Evolutionary conservation across 1,140 invertebrate genomes (phyloP).

Genomic region (Colletes latitarsis): DNA sequence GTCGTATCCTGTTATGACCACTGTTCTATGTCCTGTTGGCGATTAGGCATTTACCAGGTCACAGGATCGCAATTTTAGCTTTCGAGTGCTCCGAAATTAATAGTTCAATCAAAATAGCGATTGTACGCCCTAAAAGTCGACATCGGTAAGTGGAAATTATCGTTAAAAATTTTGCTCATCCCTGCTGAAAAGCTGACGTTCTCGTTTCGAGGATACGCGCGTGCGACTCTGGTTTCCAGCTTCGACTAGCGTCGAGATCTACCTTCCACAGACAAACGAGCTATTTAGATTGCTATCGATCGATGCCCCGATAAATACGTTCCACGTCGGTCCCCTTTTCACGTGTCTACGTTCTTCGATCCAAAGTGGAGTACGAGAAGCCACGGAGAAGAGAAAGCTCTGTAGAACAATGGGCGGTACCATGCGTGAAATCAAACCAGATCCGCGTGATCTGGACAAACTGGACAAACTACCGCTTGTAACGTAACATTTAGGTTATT

Average conservation of each 20-base stretch:
- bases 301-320: slow-evolving; percentile 12
- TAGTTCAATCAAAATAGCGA: too few relatives aligned
- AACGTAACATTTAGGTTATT: not conserved
- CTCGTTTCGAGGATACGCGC: not conserved
- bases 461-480: slow-evolving; percentile 2
- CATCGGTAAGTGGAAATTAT: too few relatives aligned
- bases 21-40: slow-evolving; percentile 30
- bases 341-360: not conserved
- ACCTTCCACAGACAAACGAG: slow-evolving; percentile 18
- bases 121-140: too few relatives aligned
- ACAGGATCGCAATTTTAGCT: not conserved
- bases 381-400: slow-evolving; percentile 25
- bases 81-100: not conserved
- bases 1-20: slow-evolving; percentile 51
- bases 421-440: slow-evolving; percentile 39
- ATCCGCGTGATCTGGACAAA: not conserved
- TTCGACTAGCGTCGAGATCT: not conserved
- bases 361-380: not conserved
- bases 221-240: not conserved
- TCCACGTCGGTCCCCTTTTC: not conserved
- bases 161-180: too few relatives aligned
- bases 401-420: slow-evolving; percentile 21
- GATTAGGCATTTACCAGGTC: too few relatives aligned
- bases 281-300: slow-evolving; percentile 43
- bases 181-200: not conserved